Evolutionary conservation across 2,797 vertebrate species (phyloP), one percentile per base, ranked within the genome.

Genomic region (Sphenodon punctatus): DNA sequence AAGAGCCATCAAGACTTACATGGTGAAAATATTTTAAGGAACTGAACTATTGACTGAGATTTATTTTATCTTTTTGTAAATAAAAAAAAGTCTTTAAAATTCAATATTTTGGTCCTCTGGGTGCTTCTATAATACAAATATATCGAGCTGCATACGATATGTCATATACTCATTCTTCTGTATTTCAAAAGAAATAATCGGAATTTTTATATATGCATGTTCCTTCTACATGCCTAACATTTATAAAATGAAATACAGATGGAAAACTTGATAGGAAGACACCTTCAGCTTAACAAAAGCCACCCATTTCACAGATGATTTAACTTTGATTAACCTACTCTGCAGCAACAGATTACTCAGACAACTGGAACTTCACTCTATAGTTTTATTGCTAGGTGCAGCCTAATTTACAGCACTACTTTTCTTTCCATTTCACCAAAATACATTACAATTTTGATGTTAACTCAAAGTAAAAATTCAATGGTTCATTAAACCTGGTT

Each of bases 231-330:
- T 89, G 65, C 81, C 67, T 90, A 91, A 90, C 94, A 84, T 80
- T n/a, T n/a, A 9, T 93, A 71, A 77, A 77, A 78, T 89, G 83
- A 93, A 87, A 87, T 88, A 78, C 53, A 92, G 78, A 88, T 89
- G 66, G 84, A 91, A 93, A 92, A 90, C 85, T 80, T 93, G 88
- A 80, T 94, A 82, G 78, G 86, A 93, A 95, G 90, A 89, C 88
- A 88, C 60, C 79, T 93, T 94, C 46, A 4, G 66, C 86, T 97
- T 96, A 96, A 95, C 94, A 96, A 95, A 96, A 95, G 88, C 91
- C 91, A 93, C 91, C 95, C 90, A 95, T 96, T 96, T 97, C 94
- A 95, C 95, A 96, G 95, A 92, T 95, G 95, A 96, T 95, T 96
- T 94, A 95, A 95, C 95, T 96, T 95, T 93, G 93, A 96, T 96